phyloP scores from a whole-genome alignment of 2,113 vertebrate genomes.

The Pedionomus torquatus region DNA sequence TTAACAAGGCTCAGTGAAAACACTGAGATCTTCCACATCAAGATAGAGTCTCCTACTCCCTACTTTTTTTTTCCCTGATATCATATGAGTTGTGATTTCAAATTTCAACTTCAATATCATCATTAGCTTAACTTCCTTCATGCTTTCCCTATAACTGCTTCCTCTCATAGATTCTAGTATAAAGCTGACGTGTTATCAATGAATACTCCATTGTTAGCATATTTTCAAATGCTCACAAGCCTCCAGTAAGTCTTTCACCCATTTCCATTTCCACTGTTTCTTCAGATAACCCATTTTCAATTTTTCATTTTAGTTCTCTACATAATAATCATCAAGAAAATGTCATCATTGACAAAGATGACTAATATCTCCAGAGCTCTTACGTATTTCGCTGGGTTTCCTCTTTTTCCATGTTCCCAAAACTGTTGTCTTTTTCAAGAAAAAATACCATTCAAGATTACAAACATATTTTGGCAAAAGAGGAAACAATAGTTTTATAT shows the following conservation, averaged over 20 bases:
- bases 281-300: conserved; percentile 48
- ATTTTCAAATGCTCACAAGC: conserved; percentile 20
- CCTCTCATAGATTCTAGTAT: conserved; percentile 28
- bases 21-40: background rate
- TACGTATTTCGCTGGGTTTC: background rate
- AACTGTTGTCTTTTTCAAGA: conserved; percentile 9
- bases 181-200: background rate
- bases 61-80: background rate
- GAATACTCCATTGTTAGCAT: conserved; percentile 54
- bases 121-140: background rate
- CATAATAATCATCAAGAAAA: conserved; percentile 20
- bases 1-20: background rate
- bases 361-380: conserved; percentile 17
- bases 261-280: conserved; percentile 55
- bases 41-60: background rate
- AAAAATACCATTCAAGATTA: conserved; percentile 37
- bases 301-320: conserved; percentile 43
- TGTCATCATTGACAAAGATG: background rate
- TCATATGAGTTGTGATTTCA: background rate
- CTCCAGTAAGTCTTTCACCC: conserved; percentile 41
- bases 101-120: background rate
- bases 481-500: background rate
- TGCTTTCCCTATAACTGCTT: background rate
- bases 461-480: background rate
- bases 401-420: conserved; percentile 31